Conservation (phyloP, 2,797 vertebrate genomes). For the Intellagama lesueurii region DNA sequence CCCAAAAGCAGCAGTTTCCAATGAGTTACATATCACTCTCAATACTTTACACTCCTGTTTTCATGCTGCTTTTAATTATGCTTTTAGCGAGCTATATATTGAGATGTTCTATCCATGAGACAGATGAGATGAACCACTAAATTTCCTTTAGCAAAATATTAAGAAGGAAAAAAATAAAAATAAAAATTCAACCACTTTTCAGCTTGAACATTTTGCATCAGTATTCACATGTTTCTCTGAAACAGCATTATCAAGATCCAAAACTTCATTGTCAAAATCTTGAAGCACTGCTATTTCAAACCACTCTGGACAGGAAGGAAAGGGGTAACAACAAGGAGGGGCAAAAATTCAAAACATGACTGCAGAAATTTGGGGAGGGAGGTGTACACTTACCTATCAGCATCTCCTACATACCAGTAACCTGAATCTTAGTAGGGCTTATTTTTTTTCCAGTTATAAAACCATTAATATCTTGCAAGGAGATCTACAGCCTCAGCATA, state of each 20-base stretch:
- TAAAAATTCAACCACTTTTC: slow-evolving; percentile 33
- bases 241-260: slow-evolving; percentile 34
- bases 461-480: background rate
- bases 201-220: background rate
- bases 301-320: background rate
- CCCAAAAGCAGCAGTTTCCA: slow-evolving; percentile 47
- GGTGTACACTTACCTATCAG: no score
- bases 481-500: slow-evolving; percentile 56
- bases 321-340: slow-evolving; percentile 26
- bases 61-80: slow-evolving; percentile 66
- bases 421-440: slow-evolving; percentile 28
- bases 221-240: background rate
- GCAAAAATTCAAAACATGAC: slow-evolving; percentile 26
- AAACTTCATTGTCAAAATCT: slow-evolving; percentile 39
- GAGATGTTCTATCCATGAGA: slow-evolving; percentile 45
- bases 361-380: background rate
- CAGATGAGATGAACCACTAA: slow-evolving; percentile 10
- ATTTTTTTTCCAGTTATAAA: slow-evolving; percentile 45
- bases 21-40: slow-evolving; percentile 54
- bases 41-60: slow-evolving; percentile 40
- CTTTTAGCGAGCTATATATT: slow-evolving; percentile 52
- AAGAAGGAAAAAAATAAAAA: no score
- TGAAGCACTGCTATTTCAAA: slow-evolving; percentile 34
- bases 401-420: background rate
- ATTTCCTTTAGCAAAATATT: slow-evolving; percentile 31